These are phyloP conservation scores for Hippolais icterina DNA, from an alignment of 2,113 vertebrate species.

Conservation along the genomic window DNA sequence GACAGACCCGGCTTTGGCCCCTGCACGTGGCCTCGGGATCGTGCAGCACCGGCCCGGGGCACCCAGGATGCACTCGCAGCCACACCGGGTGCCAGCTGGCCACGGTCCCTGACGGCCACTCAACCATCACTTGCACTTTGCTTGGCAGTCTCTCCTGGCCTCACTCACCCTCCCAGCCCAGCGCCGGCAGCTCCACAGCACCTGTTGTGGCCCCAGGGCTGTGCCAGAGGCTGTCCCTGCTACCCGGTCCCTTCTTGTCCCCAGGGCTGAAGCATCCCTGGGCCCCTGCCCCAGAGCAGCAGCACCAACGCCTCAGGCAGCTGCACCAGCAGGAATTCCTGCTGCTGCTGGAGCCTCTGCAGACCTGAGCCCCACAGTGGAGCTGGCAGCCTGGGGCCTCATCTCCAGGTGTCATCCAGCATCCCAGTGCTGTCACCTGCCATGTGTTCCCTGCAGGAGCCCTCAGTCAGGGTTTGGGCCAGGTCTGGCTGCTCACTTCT, in stretches of 20 bases:
- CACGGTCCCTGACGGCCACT: accelerated
- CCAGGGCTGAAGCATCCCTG: not conserved
- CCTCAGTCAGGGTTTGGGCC: not conserved
- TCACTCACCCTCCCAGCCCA: accelerated
- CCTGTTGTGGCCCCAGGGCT: not conserved
- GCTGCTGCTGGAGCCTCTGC: not conserved
- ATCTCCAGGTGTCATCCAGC: not conserved
- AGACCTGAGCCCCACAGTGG: accelerated
- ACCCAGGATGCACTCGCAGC: not conserved
- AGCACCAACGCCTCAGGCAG: not conserved
- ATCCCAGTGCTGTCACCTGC: not conserved
- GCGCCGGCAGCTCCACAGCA: not conserved
- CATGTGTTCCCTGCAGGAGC: not conserved
- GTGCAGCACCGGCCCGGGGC: not conserved
- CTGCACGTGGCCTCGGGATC: not conserved
- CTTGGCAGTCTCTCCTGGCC: not conserved
- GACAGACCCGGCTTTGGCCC: not conserved
- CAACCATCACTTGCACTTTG: accelerated
- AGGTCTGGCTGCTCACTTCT: accelerated
- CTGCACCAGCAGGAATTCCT: not conserved
- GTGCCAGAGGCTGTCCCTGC: not conserved
- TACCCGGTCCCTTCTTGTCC: not conserved
- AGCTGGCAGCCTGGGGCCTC: not conserved
- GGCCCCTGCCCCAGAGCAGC: not conserved
- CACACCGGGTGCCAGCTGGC: not conserved